Conservation (phyloP, 2,113 vertebrate species). For the Sciurus niger region DNA sequence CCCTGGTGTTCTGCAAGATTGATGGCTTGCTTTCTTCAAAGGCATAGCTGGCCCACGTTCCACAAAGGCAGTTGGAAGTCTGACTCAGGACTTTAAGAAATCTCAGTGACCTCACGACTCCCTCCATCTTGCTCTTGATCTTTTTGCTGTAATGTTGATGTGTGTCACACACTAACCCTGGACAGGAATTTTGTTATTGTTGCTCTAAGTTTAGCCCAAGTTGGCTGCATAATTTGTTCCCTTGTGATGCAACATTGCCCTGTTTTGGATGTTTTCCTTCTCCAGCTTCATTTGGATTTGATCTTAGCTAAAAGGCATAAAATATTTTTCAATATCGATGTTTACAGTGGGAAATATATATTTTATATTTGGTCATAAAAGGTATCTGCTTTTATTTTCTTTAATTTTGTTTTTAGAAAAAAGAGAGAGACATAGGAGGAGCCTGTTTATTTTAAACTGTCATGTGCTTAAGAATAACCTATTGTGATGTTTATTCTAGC, state of each 20-base stretch:
- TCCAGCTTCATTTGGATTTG: constrained; percentile 31
- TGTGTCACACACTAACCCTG: constrained; percentile 9
- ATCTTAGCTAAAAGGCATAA: constrained; percentile 28
- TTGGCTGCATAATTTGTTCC: not conserved
- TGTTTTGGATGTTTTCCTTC: constrained; percentile 33
- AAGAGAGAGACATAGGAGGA: not conserved
- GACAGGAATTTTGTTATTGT: not conserved
- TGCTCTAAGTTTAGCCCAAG: not conserved
- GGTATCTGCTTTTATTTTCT: not conserved
- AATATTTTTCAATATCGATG: not conserved
- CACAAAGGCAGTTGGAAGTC: constrained; percentile 64
- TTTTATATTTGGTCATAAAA: constrained; percentile 35
- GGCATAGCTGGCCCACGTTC: constrained; percentile 57
- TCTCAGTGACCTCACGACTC: constrained; percentile 39
- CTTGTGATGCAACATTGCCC: not conserved
- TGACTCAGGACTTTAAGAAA: constrained; percentile 60
- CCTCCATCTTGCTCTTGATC: constrained; percentile 35
- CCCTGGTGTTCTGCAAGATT: constrained; percentile 68
- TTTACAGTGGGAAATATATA: not conserved
- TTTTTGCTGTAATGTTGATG: not conserved
- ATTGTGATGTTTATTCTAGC: not conserved
- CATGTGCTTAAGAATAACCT: not conserved
- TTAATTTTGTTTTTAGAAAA: not conserved
- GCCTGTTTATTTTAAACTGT: not conserved
- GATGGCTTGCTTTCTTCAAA: constrained; percentile 70